These are phyloP conservation scores for Pungitius pungitius DNA, from an alignment of 2,113 vertebrate genomes.

Conservation along the genomic window DNA sequence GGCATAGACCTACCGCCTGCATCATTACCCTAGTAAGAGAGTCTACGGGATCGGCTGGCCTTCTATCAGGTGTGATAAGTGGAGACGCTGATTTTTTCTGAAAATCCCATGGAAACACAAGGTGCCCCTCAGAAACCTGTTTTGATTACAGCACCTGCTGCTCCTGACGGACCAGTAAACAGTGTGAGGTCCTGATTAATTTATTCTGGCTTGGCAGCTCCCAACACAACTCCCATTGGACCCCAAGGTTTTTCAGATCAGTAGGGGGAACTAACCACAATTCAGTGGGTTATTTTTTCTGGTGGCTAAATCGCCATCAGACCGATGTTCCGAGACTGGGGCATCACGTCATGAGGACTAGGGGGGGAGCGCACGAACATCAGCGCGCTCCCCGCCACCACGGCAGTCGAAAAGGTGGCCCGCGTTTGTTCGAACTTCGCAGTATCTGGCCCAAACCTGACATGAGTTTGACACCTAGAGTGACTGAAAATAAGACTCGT, in stretches of 20 bases:
- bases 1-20: neutral
- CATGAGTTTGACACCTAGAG: neutral
- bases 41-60: neutral
- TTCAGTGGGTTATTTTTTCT: too few relatives aligned
- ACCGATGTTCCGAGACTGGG: neutral
- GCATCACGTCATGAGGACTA: neutral
- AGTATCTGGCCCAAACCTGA: too few relatives aligned
- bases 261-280: too few relatives aligned
- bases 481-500: neutral
- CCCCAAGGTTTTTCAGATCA: conserved; percentile 17
- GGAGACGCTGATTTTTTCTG: conserved; percentile 26
- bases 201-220: conserved; percentile 42
- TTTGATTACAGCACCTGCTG: conserved; percentile 41
- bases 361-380: too few relatives aligned
- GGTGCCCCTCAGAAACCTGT: conserved; percentile 28
- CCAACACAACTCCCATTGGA: conserved; percentile 30
- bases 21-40: conserved; percentile 4
- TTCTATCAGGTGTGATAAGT: conserved; percentile 14
- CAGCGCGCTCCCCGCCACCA: too few relatives aligned
- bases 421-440: too few relatives aligned
- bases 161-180: conserved; percentile 29
- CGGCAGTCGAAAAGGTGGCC: too few relatives aligned
- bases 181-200: conserved; percentile 48
- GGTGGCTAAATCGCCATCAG: neutral
- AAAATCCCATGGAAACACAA: conserved; percentile 33